Conservation (phyloP, 2,888 invertebrate species). For the Drosophila falleni region DNA sequence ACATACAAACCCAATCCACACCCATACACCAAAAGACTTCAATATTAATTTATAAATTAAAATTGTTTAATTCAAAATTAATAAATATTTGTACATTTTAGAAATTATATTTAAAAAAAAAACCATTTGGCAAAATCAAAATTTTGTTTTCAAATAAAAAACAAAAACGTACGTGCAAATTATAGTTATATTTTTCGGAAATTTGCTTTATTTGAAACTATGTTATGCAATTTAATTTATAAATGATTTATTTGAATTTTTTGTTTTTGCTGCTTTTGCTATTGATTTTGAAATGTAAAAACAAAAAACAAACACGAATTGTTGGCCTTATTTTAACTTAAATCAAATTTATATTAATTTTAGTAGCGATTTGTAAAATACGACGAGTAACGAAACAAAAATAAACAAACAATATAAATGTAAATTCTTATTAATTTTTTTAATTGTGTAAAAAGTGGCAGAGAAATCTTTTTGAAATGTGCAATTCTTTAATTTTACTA, state of each 20-base stretch:
- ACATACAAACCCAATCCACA: slow-evolving; percentile 28
- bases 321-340: slow-evolving; percentile 78
- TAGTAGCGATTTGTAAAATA: slow-evolving; percentile 63
- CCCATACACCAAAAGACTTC: slow-evolving; percentile 75
- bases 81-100: slow-evolving; percentile 48
- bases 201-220: slow-evolving; percentile 45
- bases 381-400: slow-evolving; percentile 38
- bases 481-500: slow-evolving; percentile 67
- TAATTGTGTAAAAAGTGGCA: slow-evolving; percentile 62
- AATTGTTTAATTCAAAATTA: slow-evolving; percentile 45
- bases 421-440: slow-evolving; percentile 53
- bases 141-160: slow-evolving; percentile 51
- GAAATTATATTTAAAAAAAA: slow-evolving; percentile 39
- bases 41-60: slow-evolving; percentile 67
- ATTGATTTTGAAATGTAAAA: slow-evolving; percentile 35
- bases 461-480: slow-evolving; percentile 66
- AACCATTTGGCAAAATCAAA: slow-evolving; percentile 66
- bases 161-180: slow-evolving; percentile 50
- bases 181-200: slow-evolving; percentile 41
- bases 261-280: slow-evolving; percentile 54
- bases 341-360: slow-evolving; percentile 77
- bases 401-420: slow-evolving; percentile 41
- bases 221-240: slow-evolving; percentile 48
- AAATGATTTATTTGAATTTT: slow-evolving; percentile 28
- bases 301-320: slow-evolving; percentile 43